Evolutionary conservation across 2,888 invertebrate genomes (phyloP).

Genomic region (Calameuta pallipes): DNA sequence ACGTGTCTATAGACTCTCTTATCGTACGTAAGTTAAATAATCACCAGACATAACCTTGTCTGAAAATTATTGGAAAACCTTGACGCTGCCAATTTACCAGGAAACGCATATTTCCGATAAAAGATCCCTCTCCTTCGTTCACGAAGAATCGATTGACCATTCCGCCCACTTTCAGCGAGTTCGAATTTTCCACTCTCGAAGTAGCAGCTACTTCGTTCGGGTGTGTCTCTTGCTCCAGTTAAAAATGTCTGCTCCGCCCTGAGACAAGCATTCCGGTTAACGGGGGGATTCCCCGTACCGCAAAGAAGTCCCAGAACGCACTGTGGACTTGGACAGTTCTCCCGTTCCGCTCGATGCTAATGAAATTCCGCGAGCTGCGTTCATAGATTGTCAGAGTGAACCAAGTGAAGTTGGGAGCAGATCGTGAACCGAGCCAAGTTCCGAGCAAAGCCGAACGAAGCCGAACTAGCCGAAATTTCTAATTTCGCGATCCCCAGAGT

Average conservation of each 20-base stretch:
- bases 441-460: background rate
- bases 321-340: constrained; percentile 54
- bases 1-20: background rate
- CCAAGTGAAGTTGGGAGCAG: background rate
- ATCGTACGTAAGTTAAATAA: background rate
- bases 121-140: background rate
- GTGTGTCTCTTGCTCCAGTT: background rate
- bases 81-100: background rate
- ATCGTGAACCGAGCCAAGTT: background rate
- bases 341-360: constrained; percentile 53
- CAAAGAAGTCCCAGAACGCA: constrained; percentile 38
- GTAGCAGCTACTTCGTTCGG: background rate
- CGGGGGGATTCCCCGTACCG: constrained; percentile 20
- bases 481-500: background rate
- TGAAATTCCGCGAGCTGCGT: constrained; percentile 57
- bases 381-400: constrained; percentile 47
- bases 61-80: background rate
- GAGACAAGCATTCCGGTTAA: background rate
- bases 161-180: background rate
- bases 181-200: background rate
- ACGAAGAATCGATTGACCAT: background rate
- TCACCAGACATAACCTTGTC: background rate
- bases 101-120: background rate
- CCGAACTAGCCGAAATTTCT: constrained; percentile 31
- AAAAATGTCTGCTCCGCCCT: background rate